Evolutionary conservation across 2,797 vertebrate genomes (phyloP).

Genomic region (Coreius guichenoti): DNA sequence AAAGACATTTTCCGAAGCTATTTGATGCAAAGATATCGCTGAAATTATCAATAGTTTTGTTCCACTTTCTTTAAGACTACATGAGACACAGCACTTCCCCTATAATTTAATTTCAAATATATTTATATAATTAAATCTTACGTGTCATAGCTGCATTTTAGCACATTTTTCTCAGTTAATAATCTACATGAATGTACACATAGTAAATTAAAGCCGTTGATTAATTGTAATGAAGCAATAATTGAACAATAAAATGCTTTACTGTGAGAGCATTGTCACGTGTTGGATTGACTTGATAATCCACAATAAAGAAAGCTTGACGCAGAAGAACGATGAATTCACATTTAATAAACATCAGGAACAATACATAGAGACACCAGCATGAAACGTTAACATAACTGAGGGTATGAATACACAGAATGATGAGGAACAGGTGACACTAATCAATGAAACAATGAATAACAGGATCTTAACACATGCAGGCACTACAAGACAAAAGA

Average conservation of each 20-base stretch:
- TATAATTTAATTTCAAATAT: not conserved
- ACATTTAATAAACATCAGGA: too few relatives aligned
- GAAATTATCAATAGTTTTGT: constrained; percentile 12
- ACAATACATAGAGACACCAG: too few relatives aligned
- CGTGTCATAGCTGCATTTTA: not conserved
- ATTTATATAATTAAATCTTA: not conserved
- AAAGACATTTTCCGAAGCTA: not conserved
- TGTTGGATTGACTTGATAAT: not conserved
- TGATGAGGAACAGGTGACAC: not conserved
- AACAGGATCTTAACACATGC: not conserved
- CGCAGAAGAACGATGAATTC: not conserved
- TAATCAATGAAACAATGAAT: not conserved
- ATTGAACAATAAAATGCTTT: not conserved
- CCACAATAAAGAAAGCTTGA: not conserved
- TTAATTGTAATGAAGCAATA: not conserved
- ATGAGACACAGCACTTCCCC: not conserved
- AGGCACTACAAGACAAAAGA: not conserved
- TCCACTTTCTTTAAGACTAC: not conserved
- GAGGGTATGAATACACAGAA: not conserved
- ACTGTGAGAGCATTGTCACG: not conserved
- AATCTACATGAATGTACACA: not conserved
- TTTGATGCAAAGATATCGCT: constrained; percentile 18
- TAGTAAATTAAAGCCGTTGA: not conserved
- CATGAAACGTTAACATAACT: too few relatives aligned
- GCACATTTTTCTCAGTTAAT: not conserved